Evolutionary conservation across 2,797 vertebrate species (phyloP), one percentile per base, ranked within the genome.

Genomic region (Myotis myotis): DNA sequence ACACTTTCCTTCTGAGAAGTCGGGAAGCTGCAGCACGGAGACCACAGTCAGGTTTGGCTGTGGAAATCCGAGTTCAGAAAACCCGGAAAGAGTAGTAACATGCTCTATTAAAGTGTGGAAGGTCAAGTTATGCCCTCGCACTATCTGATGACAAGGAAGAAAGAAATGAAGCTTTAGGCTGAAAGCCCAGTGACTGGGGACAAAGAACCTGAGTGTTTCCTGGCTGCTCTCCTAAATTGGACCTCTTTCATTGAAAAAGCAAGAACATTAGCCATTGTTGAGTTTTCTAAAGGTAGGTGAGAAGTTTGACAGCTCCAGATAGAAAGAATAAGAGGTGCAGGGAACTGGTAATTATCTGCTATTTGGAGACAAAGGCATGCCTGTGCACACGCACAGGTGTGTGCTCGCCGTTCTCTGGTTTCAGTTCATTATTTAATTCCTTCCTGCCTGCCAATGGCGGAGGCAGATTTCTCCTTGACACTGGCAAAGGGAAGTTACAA

Each of bases 301-400:
- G 80, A 85, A 76, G 47, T 92, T 70, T 96, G 96, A 96, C 94
- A 95, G 95, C 76, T 75, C 60, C 57, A 11, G 30, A 20, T 80
- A 68, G 70, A 91, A 92, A 94, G 91, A 96, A 93, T 94, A 91
- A 92, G 80, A 95, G 84, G 75, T 72, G 23, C 36, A 79, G 89
- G 23, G 53, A 96, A 89, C 91, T 89, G 81, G 80, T 64, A 96
- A 97, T 97, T 97, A 97, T 62, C 60, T 23, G 83, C 75, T 62
- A 71, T 89, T 79, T 12, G 13, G 64, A 96, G 94, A 97, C 85
- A 97, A 97, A 95, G 55, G 47, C 3, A 1, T 16, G 33, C 2
- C 30, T 1, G 44, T 1, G 28, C 3, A 2, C 7, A 8, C 0
- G 0, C 47, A n/a, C 23, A 55, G 49, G 15, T 38, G 2, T 41